phyloP scores from a whole-genome alignment of 2,113 vertebrate species.

The Sinocyclocheilus anophthalmus region DNA sequence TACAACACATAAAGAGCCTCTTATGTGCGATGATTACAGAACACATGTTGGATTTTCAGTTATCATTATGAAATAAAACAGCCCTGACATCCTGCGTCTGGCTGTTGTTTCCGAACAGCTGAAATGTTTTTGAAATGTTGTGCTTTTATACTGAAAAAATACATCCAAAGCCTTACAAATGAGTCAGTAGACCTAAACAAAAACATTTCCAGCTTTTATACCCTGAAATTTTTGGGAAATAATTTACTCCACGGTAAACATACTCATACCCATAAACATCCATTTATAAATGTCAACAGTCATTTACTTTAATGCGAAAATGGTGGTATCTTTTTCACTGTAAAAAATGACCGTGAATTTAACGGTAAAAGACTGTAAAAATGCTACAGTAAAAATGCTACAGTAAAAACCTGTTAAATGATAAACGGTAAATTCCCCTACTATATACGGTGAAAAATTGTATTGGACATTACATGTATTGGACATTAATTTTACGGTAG shows the following conservation, averaged over 20 bases:
- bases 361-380: too few relatives aligned
- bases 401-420: too few relatives aligned
- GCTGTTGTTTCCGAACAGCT: neutral
- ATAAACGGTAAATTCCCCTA: too few relatives aligned
- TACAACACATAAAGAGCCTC: slow-evolving; percentile 12
- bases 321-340: neutral
- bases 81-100: neutral
- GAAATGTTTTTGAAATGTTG: neutral
- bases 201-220: neutral
- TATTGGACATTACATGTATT: too few relatives aligned
- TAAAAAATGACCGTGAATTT: too few relatives aligned
- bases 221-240: neutral
- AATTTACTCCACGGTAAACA: neutral
- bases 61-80: neutral
- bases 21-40: slow-evolving; percentile 10
- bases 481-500: too few relatives aligned
- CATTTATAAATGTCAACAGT: slow-evolving; percentile 2
- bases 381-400: too few relatives aligned
- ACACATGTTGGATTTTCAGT: neutral
- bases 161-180: neutral
- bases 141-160: neutral
- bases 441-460: too few relatives aligned
- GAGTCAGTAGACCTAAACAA: neutral
- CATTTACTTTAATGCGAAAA: slow-evolving; percentile 12
- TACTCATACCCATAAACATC: neutral